phyloP scores from a whole-genome alignment of 1,140 invertebrate species.

The Dendrolimus punctatus region DNA sequence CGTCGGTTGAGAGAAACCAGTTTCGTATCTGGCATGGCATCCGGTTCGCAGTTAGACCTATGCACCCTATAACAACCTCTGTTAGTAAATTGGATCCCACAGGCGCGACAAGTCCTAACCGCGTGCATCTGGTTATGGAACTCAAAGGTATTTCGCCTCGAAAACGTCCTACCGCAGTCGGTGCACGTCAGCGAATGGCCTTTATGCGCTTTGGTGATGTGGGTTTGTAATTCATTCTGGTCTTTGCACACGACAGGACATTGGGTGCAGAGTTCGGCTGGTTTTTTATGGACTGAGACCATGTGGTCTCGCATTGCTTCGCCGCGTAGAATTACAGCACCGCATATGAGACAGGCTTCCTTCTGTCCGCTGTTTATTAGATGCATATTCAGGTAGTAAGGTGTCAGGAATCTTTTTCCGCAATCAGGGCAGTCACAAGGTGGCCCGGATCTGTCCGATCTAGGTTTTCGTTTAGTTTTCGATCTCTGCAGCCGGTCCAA shows the following conservation, averaged over 20 bases:
- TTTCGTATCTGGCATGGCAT: slow-evolving; percentile 39
- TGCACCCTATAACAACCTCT: slow-evolving; percentile 48
- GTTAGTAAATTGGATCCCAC: slow-evolving; percentile 48
- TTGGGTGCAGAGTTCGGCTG: slow-evolving; percentile 27
- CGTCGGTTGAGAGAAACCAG: slow-evolving; percentile 32
- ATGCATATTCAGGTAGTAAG: slow-evolving; percentile 54
- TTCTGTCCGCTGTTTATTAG: slow-evolving; percentile 53
- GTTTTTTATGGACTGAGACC: slow-evolving; percentile 26
- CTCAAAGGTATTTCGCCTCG: slow-evolving; percentile 39
- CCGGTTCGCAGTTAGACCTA: slow-evolving; percentile 46
- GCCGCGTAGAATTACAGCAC: slow-evolving; percentile 33
- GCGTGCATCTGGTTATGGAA: slow-evolving; percentile 53
- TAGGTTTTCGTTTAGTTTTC: slow-evolving; percentile 26
- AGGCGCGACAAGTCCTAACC: slow-evolving; percentile 46
- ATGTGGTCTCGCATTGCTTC: slow-evolving; percentile 45
- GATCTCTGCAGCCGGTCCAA: slow-evolving; percentile 30
- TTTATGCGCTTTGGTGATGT: slow-evolving; percentile 36
- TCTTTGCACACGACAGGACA: slow-evolving; percentile 38
- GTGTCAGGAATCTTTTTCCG: slow-evolving; percentile 51
- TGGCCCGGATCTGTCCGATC: slow-evolving; percentile 31
- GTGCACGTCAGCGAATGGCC: slow-evolving; percentile 31
- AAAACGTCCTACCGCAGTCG: slow-evolving; percentile 49
- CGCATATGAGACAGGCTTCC: slow-evolving; percentile 45
- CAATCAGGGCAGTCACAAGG: slow-evolving; percentile 47
- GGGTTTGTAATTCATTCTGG: slow-evolving; percentile 27